Conservation (phyloP, 2,113 vertebrate genomes). For the Protobothrops flavoviridis region DNA sequence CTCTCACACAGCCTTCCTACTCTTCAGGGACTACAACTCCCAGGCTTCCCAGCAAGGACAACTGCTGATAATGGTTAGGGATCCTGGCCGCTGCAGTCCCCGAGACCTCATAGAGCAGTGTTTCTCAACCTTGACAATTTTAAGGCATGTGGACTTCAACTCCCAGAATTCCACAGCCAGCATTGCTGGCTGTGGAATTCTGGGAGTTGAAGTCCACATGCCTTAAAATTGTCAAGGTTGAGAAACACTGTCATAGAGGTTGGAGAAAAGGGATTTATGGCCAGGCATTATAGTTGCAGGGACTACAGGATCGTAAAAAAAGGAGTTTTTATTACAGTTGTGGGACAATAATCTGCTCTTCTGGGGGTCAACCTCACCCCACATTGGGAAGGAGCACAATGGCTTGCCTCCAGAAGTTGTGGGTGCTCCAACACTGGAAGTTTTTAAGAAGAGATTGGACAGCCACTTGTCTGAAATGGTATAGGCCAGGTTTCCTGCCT, state of each 20-base stretch:
- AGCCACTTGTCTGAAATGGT: neutral
- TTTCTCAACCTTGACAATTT: no score
- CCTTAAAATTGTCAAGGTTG: no score
- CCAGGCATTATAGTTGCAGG: neutral
- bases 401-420: neutral
- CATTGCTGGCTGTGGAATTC: no score
- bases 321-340: neutral
- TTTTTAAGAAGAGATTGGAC: neutral
- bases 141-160: no score
- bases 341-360: neutral
- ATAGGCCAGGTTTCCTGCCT: neutral
- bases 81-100: neutral
- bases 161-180: no score
- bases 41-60: neutral
- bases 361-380: no score
- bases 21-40: neutral
- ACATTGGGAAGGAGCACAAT: neutral
- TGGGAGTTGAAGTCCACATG: no score
- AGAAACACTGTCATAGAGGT: neutral
- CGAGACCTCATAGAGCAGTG: neutral
- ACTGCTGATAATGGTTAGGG: neutral
- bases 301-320: neutral
- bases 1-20: neutral
- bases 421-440: neutral
- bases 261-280: neutral